phyloP scores from a whole-genome alignment of 64 coral and sea anemone genomes.

The Pocillopora damicornis region DNA sequence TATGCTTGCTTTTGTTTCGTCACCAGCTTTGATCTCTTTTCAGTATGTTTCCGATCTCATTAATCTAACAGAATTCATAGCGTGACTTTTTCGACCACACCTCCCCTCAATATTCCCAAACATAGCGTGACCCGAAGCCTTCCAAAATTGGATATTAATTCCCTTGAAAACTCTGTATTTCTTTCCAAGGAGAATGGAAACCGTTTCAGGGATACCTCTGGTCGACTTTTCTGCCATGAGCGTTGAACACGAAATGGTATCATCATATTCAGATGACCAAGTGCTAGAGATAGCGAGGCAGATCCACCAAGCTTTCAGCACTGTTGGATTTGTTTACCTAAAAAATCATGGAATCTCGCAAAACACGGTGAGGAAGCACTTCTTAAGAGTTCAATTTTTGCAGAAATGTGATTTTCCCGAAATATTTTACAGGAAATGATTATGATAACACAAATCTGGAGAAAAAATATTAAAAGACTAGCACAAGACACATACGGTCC shows the following conservation, averaged over 20 bases:
- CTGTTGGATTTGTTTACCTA: constrained; percentile 61
- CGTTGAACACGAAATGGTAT: constrained; percentile 12
- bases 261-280: not conserved
- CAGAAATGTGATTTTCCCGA: not conserved
- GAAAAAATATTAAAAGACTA: too few species aligned
- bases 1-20: not conserved
- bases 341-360: constrained; percentile 59
- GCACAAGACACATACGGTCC: too few species aligned
- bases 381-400: not conserved
- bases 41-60: not conserved
- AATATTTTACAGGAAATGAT: too few species aligned
- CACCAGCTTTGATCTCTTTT: not conserved
- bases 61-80: not conserved
- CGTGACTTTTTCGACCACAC: not conserved
- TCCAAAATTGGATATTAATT: too few species aligned
- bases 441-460: too few species aligned
- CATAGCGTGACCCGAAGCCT: too few species aligned
- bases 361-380: constrained; percentile 8
- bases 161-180: not conserved
- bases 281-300: constrained; percentile 42
- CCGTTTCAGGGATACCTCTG: constrained; percentile 40
- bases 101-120: not conserved
- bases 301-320: constrained; percentile 51
- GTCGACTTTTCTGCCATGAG: constrained; percentile 50
- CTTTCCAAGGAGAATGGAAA: constrained; percentile 13